These are phyloP conservation scores for Crypturellus tataupa DNA, from an alignment of 2,797 vertebrate species.

Conservation along the genomic window DNA sequence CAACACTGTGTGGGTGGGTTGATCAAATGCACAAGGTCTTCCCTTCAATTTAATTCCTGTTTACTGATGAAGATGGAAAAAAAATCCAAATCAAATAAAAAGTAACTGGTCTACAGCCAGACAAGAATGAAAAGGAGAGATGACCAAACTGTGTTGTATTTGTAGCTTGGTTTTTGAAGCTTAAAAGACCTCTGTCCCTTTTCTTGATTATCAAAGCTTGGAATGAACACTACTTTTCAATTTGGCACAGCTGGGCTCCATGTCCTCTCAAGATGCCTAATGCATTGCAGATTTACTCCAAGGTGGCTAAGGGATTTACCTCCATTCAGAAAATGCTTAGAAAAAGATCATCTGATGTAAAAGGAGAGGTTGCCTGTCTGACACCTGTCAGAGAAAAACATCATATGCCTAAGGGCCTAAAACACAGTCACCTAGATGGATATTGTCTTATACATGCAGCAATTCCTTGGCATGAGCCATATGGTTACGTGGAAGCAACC, in stretches of 20 bases:
- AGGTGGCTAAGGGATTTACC: slow-evolving; percentile 10
- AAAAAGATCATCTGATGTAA: slow-evolving; percentile 12
- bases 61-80: slow-evolving; percentile 52
- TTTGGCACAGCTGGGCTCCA: not conserved
- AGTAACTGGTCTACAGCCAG: slow-evolving; percentile 31
- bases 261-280: not conserved
- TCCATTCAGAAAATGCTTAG: slow-evolving; percentile 27
- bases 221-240: not conserved
- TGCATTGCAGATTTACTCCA: slow-evolving; percentile 50
- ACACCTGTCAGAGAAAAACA: not conserved
- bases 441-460: not conserved
- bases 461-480: not conserved
- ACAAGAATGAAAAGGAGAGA: slow-evolving; percentile 3
- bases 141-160: not conserved
- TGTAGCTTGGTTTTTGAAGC: not conserved
- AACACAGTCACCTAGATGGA: not conserved
- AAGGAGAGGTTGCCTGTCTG: not conserved
- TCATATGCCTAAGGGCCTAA: not conserved
- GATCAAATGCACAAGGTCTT: slow-evolving; percentile 47
- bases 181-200: slow-evolving; percentile 9
- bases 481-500: not conserved
- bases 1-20: slow-evolving; percentile 72
- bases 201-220: slow-evolving; percentile 39
- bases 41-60: slow-evolving; percentile 62
- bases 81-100: not conserved